These are phyloP conservation scores for Tipula confusa DNA, from an alignment of 2,888 invertebrate species.

Conservation along the genomic window DNA sequence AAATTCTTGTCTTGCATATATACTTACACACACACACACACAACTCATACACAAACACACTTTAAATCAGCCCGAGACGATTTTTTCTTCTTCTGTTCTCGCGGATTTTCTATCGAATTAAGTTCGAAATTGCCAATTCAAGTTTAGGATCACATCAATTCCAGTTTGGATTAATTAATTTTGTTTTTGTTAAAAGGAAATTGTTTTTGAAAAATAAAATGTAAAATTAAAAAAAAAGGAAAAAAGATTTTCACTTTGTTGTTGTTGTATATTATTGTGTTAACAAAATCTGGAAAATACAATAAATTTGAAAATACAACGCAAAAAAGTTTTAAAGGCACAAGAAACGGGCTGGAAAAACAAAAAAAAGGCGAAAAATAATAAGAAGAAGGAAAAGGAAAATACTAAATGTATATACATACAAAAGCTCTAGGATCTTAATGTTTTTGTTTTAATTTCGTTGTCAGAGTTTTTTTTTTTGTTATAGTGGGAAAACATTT, in stretches of 20 bases:
- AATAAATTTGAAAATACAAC: background rate
- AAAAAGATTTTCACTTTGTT: background rate
- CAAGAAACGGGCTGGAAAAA: background rate
- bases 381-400: background rate
- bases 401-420: background rate
- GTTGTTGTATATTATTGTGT: background rate
- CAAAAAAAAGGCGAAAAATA: background rate
- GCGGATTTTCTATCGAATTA: background rate
- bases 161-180: background rate
- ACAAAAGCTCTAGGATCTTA: background rate
- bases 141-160: background rate
- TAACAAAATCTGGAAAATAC: background rate
- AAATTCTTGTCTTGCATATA: background rate
- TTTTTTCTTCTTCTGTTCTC: background rate
- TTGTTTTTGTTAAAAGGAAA: constrained; percentile 21
- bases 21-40: too few relatives aligned
- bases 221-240: background rate
- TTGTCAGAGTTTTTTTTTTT: background rate
- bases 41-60: too few relatives aligned
- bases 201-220: background rate
- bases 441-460: background rate
- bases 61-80: background rate
- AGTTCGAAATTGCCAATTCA: background rate
- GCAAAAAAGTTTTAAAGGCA: background rate
- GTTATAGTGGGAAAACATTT: background rate